Evolutionary conservation across 2,113 vertebrate species (phyloP).

Genomic region (Entelurus aequoreus): DNA sequence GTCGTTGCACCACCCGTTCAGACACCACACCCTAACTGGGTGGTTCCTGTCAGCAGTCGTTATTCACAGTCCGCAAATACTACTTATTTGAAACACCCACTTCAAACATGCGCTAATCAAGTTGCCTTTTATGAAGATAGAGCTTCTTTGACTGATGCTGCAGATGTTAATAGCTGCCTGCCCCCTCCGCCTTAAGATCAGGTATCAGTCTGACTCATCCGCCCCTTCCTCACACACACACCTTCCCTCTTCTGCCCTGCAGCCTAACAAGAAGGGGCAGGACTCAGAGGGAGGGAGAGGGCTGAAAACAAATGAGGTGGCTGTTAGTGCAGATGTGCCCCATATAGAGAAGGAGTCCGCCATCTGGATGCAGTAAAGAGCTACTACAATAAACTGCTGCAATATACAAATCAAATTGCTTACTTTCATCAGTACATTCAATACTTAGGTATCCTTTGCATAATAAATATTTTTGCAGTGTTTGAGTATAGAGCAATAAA

Average conservation of each 20-base stretch:
- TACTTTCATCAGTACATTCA: too few species aligned
- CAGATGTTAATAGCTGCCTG: constrained; percentile 11
- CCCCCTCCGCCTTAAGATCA: constrained; percentile 12
- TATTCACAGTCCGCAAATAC: constrained; percentile 29
- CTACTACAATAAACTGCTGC: constrained; percentile 13
- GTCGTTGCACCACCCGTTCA: constrained; percentile 9
- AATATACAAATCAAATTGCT: too few species aligned
- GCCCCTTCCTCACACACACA: constrained; percentile 7
- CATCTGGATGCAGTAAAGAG: constrained; percentile 34
- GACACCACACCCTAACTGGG: constrained; percentile 36
- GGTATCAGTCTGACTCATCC: constrained; percentile 28
- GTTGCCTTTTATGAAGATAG: constrained; percentile 28
- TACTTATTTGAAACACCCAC: constrained; percentile 11
- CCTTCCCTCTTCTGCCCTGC: constrained; percentile 16
- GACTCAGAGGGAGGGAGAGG: constrained; percentile 9
- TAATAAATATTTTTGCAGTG: too few species aligned
- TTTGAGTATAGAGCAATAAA: too few species aligned
- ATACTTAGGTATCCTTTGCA: too few species aligned
- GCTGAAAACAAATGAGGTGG: constrained; percentile 32
- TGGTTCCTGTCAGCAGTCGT: constrained; percentile 14
- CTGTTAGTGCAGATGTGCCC: constrained; percentile 8
- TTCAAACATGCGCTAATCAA: constrained; percentile 21
- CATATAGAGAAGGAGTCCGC: constrained; percentile 19
- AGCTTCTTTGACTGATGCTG: neutral
- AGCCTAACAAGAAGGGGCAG: constrained; percentile 23